Percentiles rank a stretch among this genome's conserved stretches.
These are phyloP conservation scores for Penaeus vannamei DNA, from an alignment of 1,140 invertebrate genomes.

Conservation along the genomic window DNA sequence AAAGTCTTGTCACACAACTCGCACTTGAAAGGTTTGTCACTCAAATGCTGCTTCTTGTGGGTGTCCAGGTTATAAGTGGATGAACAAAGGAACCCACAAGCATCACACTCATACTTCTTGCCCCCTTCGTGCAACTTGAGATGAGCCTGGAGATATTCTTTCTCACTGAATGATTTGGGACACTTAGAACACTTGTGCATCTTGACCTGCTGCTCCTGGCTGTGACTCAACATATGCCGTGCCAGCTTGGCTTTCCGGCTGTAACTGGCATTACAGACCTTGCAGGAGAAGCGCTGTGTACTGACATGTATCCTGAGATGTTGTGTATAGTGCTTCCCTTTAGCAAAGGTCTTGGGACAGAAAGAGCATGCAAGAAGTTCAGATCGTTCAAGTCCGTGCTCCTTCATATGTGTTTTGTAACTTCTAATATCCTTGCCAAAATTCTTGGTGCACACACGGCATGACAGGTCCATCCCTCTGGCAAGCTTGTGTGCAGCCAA, in stretches of 20 bases:
- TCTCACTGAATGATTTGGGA: conserved; percentile 57
- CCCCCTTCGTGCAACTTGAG: conserved; percentile 56
- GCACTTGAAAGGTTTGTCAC: conserved; percentile 63
- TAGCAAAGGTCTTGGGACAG: conserved; percentile 60
- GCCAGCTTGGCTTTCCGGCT: conserved; percentile 59
- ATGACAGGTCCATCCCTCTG: conserved; percentile 56
- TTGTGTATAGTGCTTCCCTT: conserved; percentile 61
- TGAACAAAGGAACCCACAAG: conserved; percentile 60
- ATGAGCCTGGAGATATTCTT: conserved; percentile 62
- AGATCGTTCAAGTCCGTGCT: conserved; percentile 50
- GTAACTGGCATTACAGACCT: conserved; percentile 62
- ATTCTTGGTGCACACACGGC: conserved; percentile 54
- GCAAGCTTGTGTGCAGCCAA: conserved; percentile 59
- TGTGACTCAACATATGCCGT: conserved; percentile 56
- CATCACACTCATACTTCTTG: conserved; percentile 61
- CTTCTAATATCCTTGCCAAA: conserved; percentile 61
- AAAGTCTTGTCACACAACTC: conserved; percentile 64
- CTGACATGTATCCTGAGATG: conserved; percentile 62
- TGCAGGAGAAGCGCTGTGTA: conserved; percentile 54
- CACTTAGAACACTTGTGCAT: conserved; percentile 58
- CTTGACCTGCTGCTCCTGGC: conserved; percentile 53
- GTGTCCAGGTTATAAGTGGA: conserved; percentile 63
- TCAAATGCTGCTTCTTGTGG: conserved; percentile 57
- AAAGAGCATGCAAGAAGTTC: conserved; percentile 60
- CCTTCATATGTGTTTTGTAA: conserved; percentile 65